Evolutionary conservation across 2,888 invertebrate genomes (phyloP).

Genomic region (Mimas tiliae): DNA sequence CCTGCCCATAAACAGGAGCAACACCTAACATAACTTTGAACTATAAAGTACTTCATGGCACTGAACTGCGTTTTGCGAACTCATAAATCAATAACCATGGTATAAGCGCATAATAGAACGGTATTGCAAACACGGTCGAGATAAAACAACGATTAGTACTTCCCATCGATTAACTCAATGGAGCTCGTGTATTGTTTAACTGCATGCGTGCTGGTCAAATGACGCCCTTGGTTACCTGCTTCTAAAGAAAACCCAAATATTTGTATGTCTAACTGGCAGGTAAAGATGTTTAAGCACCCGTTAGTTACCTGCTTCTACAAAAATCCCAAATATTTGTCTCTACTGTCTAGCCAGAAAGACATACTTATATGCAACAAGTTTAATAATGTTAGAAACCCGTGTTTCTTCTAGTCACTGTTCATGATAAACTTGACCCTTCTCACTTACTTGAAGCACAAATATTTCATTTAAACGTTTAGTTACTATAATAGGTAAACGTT

Average conservation of each 20-base stretch:
- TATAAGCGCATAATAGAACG: too few species aligned
- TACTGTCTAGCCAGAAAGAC: conserved; percentile 41
- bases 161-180: not conserved
- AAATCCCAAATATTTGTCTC: conserved; percentile 30
- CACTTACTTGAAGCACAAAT: conserved; percentile 30
- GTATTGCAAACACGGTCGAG: not conserved
- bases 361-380: conserved; percentile 42
- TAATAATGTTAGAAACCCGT: conserved; percentile 57
- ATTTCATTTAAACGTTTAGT: conserved; percentile 1
- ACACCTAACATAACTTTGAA: too few species aligned
- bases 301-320: not conserved
- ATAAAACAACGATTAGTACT: conserved; percentile 9
- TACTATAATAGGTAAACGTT: not conserved
- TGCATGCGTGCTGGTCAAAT: not conserved
- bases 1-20: too few species aligned
- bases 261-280: conserved; percentile 44
- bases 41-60: too few species aligned
- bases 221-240: not conserved
- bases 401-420: conserved; percentile 52
- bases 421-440: conserved; percentile 61
- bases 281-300: conserved; percentile 15
- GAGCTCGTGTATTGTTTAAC: conserved; percentile 7
- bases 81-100: not conserved
- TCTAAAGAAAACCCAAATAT: conserved; percentile 15
- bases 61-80: too few species aligned